Base-by-base conservation (phyloP, 2,888 invertebrate species). In the Euclidia mi region DNA sequence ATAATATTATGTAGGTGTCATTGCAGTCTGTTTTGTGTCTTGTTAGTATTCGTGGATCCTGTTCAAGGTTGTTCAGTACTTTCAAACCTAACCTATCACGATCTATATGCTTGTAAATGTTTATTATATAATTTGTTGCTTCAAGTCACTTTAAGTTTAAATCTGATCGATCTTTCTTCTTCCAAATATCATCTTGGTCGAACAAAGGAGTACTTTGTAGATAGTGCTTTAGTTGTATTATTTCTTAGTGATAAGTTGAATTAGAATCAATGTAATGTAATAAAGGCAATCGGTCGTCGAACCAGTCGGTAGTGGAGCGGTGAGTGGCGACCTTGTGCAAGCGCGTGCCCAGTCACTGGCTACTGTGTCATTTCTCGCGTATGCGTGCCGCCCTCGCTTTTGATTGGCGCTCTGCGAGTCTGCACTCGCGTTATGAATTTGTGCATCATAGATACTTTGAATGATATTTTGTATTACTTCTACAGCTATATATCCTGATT, bases 291-390 rank as follows among this genome's bases (percentile, higher is more conserved):
- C 82, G 88, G 89, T 88, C 86, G 85, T 82, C 88, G 90, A 89
- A 89, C 89, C 71, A 85, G 77, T 81, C 56, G 63, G 69, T 75
- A 63, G 65, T 44, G 2, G 40, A 29, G 51, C 51, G 75, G 91
- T 89, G 89, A 88, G 66, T 72, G 89, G 89, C 76, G 79, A 78
- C 91, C 92, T 92, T 91, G 73, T 73, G 65, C 74, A 60, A 62
- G 74, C 78, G 79, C 75, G 70, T 74, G 74, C 55, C 80, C 74
- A 64, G 73, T 75, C 70, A 68, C 72, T 69, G 44, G 81, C 84
- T 83, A 83, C 87, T 80, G 83, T 86, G 85, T 73, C 73, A 77
- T 73, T 77, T 77, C 73, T 76, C 75, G 67, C 56, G 76, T 78
- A 75, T 79, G 75, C 79, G 71, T 61, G 57, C 69, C 76, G 61